Evolutionary conservation across 2,113 vertebrate genomes (phyloP).

Genomic region (Microcebus jonahi): DNA sequence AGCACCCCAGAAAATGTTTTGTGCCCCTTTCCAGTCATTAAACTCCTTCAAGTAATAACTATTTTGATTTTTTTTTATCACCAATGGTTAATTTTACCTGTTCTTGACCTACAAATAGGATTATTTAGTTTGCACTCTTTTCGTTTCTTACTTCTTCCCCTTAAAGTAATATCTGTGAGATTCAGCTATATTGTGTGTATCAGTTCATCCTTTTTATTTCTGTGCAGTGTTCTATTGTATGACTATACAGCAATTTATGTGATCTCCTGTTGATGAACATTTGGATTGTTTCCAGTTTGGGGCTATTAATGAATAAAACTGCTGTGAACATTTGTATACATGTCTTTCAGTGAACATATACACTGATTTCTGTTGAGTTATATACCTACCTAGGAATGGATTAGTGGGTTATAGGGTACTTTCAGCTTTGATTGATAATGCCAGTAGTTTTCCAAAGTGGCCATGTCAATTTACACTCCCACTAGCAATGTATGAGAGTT

Average conservation of each 20-base stretch:
- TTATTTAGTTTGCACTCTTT: neutral
- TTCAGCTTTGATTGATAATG: neutral
- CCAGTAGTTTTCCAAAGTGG: neutral
- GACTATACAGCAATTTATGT: neutral
- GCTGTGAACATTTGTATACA: neutral
- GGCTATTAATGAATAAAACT: neutral
- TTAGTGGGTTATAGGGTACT: neutral
- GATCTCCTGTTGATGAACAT: neutral
- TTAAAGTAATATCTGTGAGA: slow-evolving; percentile 1
- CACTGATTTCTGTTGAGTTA: neutral
- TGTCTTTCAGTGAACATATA: neutral
- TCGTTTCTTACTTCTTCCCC: neutral
- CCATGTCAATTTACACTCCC: neutral
- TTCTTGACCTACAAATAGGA: neutral
- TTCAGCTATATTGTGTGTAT: neutral
- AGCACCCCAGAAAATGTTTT: neutral
- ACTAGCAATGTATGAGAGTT: neutral
- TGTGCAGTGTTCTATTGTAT: neutral
- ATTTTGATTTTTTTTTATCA: slow-evolving; percentile 14
- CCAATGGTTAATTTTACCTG: neutral
- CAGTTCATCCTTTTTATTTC: neutral
- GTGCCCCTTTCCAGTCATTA: neutral
- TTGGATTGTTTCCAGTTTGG: slow-evolving; percentile 13
- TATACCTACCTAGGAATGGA: neutral
- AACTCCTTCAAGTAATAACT: neutral